Evolutionary conservation across 2,888 invertebrate species (phyloP).

Genomic region (Ectemnius cavifrons): DNA sequence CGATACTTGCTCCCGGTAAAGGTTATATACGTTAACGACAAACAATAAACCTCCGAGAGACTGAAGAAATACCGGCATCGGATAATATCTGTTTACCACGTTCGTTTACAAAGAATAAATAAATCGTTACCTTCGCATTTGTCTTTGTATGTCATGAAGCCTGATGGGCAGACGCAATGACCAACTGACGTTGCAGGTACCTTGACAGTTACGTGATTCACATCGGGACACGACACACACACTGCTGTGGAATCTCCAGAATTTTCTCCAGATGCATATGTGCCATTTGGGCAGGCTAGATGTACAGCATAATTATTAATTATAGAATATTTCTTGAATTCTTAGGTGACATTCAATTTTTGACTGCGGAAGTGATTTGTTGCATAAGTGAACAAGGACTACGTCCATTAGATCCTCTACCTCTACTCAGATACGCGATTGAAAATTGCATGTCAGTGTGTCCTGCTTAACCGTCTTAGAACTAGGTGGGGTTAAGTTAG

Average conservation of each 20-base stretch:
- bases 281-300: slow-evolving; percentile 83
- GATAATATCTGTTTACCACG: too few species aligned
- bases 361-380: too few species aligned
- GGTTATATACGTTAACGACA: slow-evolving; percentile 50
- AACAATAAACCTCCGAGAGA: neutral
- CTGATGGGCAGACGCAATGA: slow-evolving; percentile 82
- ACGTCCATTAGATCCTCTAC: neutral
- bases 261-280: slow-evolving; percentile 79
- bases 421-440: too few species aligned
- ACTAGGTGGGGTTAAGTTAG: too few species aligned
- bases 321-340: too few species aligned
- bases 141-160: slow-evolving; percentile 79
- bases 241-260: slow-evolving; percentile 80
- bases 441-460: too few species aligned
- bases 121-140: slow-evolving; percentile 80
- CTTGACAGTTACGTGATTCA: slow-evolving; percentile 81
- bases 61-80: neutral
- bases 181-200: slow-evolving; percentile 80
- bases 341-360: too few species aligned
- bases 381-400: neutral
- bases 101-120: too few species aligned
- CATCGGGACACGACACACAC: slow-evolving; percentile 82
- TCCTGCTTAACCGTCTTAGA: too few species aligned
- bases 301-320: slow-evolving; percentile 4
- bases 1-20: slow-evolving; percentile 63